phyloP scores from a whole-genome alignment of 2,888 invertebrate species.

The Bedellia somnulentella region DNA sequence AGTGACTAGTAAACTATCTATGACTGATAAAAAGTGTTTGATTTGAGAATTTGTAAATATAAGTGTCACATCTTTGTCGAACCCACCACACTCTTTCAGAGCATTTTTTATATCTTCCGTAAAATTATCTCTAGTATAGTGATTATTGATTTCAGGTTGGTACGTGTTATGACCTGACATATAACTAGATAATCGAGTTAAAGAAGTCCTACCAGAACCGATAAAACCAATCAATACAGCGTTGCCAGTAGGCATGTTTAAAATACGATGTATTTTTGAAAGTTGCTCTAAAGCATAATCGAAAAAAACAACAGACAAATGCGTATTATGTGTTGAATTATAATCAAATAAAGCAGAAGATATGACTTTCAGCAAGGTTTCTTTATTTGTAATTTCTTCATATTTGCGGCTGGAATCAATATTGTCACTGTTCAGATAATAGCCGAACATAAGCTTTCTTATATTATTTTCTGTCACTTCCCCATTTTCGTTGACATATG shows the following conservation, averaged over 20 bases:
- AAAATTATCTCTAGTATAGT: constrained; percentile 79
- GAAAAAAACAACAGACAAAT: constrained; percentile 83
- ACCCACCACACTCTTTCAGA: constrained; percentile 71
- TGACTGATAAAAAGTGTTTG: constrained; percentile 80
- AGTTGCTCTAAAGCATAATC: constrained; percentile 84
- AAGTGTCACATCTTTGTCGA: constrained; percentile 73
- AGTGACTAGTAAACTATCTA: constrained; percentile 80
- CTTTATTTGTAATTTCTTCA: constrained; percentile 76
- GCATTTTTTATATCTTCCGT: constrained; percentile 77
- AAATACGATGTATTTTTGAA: constrained; percentile 76
- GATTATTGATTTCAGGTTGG: constrained; percentile 80
- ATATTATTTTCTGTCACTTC: constrained; percentile 65
- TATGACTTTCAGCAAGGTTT: constrained; percentile 69
- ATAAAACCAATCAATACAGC: constrained; percentile 81
- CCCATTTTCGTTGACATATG: constrained; percentile 58
- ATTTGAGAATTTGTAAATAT: constrained; percentile 81
- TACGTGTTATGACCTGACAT: constrained; percentile 63
- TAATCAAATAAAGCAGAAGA: constrained; percentile 71
- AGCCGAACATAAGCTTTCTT: constrained; percentile 80
- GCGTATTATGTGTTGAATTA: constrained; percentile 75
- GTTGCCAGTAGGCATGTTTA: constrained; percentile 78
- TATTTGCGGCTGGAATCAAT: constrained; percentile 80
- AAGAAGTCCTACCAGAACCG: constrained; percentile 82
- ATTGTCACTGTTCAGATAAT: constrained; percentile 80
- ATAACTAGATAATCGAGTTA: constrained; percentile 71